Evolutionary conservation across 2,797 vertebrate species (phyloP).

Genomic region (Hypotaenidia philippensis): DNA sequence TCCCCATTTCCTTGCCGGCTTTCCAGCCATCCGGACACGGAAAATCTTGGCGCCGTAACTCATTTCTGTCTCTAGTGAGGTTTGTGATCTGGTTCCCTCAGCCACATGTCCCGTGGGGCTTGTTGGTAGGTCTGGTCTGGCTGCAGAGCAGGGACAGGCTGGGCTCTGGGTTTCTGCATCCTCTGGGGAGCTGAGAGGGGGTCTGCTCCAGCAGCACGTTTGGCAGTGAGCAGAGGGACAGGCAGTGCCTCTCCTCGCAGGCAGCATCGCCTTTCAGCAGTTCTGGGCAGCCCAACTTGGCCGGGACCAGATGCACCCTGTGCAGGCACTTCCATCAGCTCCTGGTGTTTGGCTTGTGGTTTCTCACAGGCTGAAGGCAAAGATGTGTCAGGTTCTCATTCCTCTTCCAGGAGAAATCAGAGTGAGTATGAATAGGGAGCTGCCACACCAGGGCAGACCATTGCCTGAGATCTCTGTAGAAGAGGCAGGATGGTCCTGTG

Average conservation of each 20-base stretch:
- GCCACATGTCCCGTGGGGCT: neutral
- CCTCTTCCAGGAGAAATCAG: fast-evolving
- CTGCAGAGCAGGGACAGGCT: neutral
- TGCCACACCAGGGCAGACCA: fast-evolving
- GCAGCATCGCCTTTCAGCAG: neutral
- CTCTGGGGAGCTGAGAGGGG: neutral
- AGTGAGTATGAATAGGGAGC: neutral
- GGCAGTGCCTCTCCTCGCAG: neutral
- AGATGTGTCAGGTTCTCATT: neutral
- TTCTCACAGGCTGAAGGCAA: neutral
- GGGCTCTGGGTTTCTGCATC: neutral
- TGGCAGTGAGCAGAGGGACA: neutral
- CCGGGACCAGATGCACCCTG: neutral
- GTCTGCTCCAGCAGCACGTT: neutral
- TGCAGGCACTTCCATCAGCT: neutral
- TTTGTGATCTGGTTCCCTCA: neutral
- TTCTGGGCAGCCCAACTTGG: neutral
- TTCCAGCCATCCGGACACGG: neutral
- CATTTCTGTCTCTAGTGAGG: neutral
- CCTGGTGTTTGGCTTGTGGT: fast-evolving
- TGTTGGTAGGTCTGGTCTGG: neutral
- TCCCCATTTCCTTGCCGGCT: neutral
- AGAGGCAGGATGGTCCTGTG: neutral
- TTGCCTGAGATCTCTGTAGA: neutral
- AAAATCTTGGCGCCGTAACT: neutral